phyloP scores from a whole-genome alignment of 2,797 vertebrate genomes.

The Momotus momota region DNA sequence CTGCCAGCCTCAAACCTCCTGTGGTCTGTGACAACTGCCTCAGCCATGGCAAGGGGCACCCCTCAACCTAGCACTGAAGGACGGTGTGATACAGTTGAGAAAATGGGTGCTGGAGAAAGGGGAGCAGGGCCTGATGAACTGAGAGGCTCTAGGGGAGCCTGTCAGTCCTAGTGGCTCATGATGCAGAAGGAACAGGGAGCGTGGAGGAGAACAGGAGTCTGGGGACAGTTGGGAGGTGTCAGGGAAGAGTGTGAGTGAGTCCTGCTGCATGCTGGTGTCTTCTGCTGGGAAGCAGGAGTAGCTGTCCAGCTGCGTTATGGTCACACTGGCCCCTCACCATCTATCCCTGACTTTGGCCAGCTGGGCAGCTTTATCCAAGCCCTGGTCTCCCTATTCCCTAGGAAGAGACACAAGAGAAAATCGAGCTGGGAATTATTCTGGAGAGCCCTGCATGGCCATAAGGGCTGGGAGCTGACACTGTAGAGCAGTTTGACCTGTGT shows the following conservation, averaged over 20 bases:
- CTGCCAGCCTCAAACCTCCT: not conserved
- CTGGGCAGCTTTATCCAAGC: not conserved
- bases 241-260: not conserved
- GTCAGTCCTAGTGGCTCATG: not conserved
- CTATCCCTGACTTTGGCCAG: not conserved
- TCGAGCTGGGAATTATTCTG: not conserved
- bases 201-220: not conserved
- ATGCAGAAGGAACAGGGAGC: not conserved
- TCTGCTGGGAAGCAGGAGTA: not conserved
- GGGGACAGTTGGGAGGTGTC: not conserved
- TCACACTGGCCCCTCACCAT: not conserved
- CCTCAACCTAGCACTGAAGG: not conserved
- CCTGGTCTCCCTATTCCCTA: not conserved
- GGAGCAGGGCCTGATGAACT: not conserved
- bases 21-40: not conserved
- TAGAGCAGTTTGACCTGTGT: not conserved
- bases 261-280: rapidly evolving
- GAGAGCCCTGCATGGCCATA: not conserved
- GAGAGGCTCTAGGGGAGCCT: not conserved
- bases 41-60: not conserved
- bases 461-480: not conserved
- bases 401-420: not conserved
- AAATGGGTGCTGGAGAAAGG: not conserved
- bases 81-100: not conserved
- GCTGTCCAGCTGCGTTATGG: not conserved